Evolutionary conservation across 23 tunicate species (phyloP), one percentile per base, ranked within the genome.

Genomic region (Trididemnum miniatum): DNA sequence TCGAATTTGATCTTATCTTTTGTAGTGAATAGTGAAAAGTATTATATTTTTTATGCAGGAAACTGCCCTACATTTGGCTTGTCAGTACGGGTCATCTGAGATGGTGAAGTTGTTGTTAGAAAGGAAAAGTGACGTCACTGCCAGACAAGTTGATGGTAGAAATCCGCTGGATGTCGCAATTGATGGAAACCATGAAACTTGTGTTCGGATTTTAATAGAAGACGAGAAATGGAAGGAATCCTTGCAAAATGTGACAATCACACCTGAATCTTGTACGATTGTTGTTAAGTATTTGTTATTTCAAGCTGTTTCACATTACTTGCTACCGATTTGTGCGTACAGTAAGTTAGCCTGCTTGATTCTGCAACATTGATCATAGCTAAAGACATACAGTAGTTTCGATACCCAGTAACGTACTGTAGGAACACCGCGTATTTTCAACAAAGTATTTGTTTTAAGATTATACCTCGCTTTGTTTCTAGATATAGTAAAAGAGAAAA

Each of bases 101-200:
- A 27, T 86, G 26, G 90, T 86, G 1, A 50, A 25, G 26, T 52
- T 86, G 60, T 65, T 86, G 59, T 65, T 86, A 1, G 7, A 32
- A 1, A 24, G 28, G 15, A 35, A 67, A 3, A 72, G 84, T 63
- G 90, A 86, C 72, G 90, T 86, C 40, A 78, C 77, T 12, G 72
- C 34, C 1, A 35, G 80, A 3, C 51, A 63, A 51, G 39, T 23
- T 35, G 84, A 86, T 71, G 90, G 90, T 22, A 50, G 90, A 51
- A 86, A 86, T 59, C 54, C 90, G 28, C 54, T 86, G 24, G 90
- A 86, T 71, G 79, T 86, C 52, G 90, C 90, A n/a, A 57, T 86
- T 1, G 90, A 86, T 35, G 72, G 71, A 28, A 44, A 59, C 59
- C 1, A 79, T 67, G 80, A 79, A 71, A 40, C 23, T 15, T 86